These are phyloP conservation scores for Brachionus rubens DNA, from an alignment of 1,140 invertebrate species.

Conservation along the genomic window DNA sequence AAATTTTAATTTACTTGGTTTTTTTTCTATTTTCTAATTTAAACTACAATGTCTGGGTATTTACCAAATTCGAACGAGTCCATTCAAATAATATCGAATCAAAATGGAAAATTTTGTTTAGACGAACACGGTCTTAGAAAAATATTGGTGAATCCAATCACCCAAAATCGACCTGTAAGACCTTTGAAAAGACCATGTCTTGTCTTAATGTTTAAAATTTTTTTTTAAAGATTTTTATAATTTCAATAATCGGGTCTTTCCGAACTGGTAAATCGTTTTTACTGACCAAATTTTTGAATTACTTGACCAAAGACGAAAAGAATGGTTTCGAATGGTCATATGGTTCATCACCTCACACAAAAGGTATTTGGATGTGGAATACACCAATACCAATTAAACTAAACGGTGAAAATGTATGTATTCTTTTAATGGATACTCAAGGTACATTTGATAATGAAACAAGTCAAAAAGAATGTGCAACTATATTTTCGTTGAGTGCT, in stretches of 20 bases:
- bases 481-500: constrained; percentile 17
- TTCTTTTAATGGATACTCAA: constrained; percentile 33
- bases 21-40: neutral
- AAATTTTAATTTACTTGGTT: neutral
- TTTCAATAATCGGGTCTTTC: constrained; percentile 74
- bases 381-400: constrained; percentile 67
- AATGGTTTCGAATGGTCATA: constrained; percentile 8
- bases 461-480: neutral
- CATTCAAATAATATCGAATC: constrained; percentile 14
- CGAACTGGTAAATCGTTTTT: constrained; percentile 85
- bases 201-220: neutral
- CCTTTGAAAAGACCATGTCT: neutral
- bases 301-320: neutral
- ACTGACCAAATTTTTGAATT: constrained; percentile 65
- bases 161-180: constrained; percentile 2
- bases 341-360: constrained; percentile 78
- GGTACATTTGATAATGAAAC: constrained; percentile 32
- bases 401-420: neutral
- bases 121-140: neutral
- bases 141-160: neutral
- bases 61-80: neutral
- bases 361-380: constrained; percentile 85
- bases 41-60: constrained; percentile 7
- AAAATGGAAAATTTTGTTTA: constrained; percentile 10
- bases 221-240: neutral